Conservation (phyloP, 2,888 invertebrate genomes). For the Phalera bucephala region DNA sequence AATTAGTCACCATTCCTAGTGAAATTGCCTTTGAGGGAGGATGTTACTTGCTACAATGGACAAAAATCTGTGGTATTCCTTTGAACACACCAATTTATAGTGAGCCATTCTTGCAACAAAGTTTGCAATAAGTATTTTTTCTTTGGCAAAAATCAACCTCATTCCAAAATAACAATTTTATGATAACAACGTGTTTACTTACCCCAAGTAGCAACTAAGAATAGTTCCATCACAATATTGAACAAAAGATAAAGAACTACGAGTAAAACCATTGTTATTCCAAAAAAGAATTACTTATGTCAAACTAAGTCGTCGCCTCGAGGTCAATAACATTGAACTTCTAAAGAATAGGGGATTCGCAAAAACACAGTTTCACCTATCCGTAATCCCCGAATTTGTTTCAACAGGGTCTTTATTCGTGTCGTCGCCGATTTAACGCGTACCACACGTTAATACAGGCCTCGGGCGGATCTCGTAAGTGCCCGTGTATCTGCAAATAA, state of each 20-base stretch:
- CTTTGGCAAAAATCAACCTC: too few relatives aligned
- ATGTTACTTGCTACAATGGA: too few relatives aligned
- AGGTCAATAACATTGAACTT: conserved; percentile 33
- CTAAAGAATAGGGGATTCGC: conserved; percentile 24
- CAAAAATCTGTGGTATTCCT: too few relatives aligned
- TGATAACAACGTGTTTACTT: conserved; percentile 7
- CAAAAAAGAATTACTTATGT: conserved; percentile 26
- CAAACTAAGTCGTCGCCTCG: conserved; percentile 27
- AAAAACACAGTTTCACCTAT: conserved; percentile 34
- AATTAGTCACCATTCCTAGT: too few relatives aligned
- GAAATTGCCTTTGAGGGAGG: too few relatives aligned
- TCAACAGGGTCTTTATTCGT: conserved; percentile 42
- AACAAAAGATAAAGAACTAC: conserved; percentile 27
- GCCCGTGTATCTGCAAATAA: conserved; percentile 78
- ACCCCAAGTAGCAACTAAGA: conserved; percentile 15
- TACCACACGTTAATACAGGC: conserved; percentile 66
- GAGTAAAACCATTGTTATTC: conserved; percentile 27
- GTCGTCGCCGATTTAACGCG: conserved; percentile 62
- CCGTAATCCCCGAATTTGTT: conserved; percentile 31
- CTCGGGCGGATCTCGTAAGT: conserved; percentile 66
- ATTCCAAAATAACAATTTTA: too few relatives aligned
- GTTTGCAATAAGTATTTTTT: too few relatives aligned
- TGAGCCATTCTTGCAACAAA: too few relatives aligned
- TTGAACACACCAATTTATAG: too few relatives aligned
- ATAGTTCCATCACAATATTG: conserved; percentile 26